Evolutionary conservation across 2,797 vertebrate species (phyloP), one percentile per base, ranked within the genome.

Genomic region (Harpagifer antarcticus): DNA sequence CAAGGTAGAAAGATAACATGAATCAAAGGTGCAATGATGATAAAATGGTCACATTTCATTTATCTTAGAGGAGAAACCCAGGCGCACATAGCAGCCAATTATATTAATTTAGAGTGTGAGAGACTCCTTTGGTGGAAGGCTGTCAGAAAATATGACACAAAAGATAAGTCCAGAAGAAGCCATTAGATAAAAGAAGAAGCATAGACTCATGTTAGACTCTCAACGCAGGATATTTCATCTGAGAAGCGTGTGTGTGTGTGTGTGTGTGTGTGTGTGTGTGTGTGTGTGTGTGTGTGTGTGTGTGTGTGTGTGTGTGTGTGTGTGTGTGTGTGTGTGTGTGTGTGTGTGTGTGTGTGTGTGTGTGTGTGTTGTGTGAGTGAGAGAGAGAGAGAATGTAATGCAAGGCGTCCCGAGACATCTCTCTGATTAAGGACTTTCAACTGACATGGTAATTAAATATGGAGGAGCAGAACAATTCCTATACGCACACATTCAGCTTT

Each of bases 401-500:
- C 45, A 81, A 58, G 59, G 80, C 53, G 47, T 86, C 88, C 79
- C 56, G 84, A 90, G 87, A 90, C 84, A 86, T 91, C 79, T 63
- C 76, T 79, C 88, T 91, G 89, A 93, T 94, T 93, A 92, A 93
- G 86, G 79, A 90, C 83, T 88, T 91, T 92, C 70, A 76, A 81
- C 68, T 86, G 73, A 89, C 70, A 86, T 76, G 71, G 82, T 93
- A 90, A 94, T 94, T 93, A 93, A 93, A 91, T 87, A 90, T 88
- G 68, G 80, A 91, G 73, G 82, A 89, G 81, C 60, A 50, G 54
- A 66, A 71, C 47, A 78, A 56, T 63, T 83, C 50, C 43, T 14
- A 43, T 57, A 76, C 55, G 57, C 40, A 60, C 40, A 53, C 42
- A 37, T 49, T 42, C 43, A 47, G 54, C 50, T 72, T 52, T 52